Conservation (phyloP, 2,888 invertebrate genomes). For the Neoascia interrupta region DNA sequence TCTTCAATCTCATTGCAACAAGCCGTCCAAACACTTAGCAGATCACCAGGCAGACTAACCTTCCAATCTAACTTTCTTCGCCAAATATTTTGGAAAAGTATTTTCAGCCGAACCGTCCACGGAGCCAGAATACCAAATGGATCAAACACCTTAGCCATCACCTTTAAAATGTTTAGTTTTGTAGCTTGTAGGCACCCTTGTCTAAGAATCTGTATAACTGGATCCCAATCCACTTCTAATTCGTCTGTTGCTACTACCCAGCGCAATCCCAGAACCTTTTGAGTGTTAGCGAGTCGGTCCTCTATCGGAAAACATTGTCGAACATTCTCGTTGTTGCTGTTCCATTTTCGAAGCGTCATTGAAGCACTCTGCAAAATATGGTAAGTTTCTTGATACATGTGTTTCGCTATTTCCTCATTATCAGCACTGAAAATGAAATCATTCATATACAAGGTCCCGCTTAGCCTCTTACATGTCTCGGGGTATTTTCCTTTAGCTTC, state of each 20-base stretch:
- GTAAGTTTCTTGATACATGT: background rate
- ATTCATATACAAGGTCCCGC: background rate
- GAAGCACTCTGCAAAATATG: background rate
- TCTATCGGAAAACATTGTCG: no score
- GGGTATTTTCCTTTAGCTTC: background rate
- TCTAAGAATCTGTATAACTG: background rate
- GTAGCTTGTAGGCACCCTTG: background rate
- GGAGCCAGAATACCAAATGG: slow-evolving; percentile 26
- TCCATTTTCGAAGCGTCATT: background rate
- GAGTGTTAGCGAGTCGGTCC: no score
- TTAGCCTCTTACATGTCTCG: background rate
- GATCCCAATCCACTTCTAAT: slow-evolving; percentile 10
- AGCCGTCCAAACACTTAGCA: slow-evolving; percentile 7
- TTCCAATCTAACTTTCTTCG: slow-evolving; percentile 27
- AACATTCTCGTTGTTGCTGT: no score
- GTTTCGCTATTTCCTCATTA: background rate
- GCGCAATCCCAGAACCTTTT: background rate
- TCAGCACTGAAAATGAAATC: background rate
- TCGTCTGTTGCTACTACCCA: slow-evolving; percentile 25
- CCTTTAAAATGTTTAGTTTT: slow-evolving; percentile 11
- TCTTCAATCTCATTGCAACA: slow-evolving; percentile 15
- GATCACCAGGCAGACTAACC: background rate
- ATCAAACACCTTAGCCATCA: slow-evolving; percentile 36
- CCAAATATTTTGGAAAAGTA: slow-evolving; percentile 36
- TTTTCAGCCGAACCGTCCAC: slow-evolving; percentile 20